Evolutionary conservation across 2,113 vertebrate genomes (phyloP).

Genomic region (Anoura caudifer): DNA sequence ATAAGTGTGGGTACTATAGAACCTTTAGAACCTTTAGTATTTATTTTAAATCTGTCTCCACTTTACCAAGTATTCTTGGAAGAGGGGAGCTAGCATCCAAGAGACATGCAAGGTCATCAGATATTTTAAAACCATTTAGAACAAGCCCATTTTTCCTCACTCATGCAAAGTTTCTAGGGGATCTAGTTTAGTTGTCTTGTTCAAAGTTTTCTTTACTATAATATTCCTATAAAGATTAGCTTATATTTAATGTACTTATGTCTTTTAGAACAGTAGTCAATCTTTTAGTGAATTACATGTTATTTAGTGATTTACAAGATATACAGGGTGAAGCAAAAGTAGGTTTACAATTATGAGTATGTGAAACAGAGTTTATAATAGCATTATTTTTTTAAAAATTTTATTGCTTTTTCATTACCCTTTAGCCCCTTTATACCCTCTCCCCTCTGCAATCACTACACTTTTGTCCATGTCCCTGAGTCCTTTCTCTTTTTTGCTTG

Average conservation of each 20-base stretch:
- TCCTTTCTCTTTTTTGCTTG: too few relatives aligned
- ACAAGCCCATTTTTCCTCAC: background rate
- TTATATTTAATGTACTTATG: background rate
- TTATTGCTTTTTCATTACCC: background rate
- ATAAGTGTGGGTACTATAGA: background rate
- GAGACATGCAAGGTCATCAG: background rate
- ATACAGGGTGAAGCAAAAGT: background rate
- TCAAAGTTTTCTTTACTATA: background rate
- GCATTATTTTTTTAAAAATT: background rate
- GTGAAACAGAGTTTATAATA: background rate
- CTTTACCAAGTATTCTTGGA: background rate
- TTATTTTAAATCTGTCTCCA: background rate
- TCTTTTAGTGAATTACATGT: background rate
- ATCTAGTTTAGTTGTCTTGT: background rate
- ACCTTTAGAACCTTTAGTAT: background rate
- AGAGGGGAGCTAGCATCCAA: background rate
- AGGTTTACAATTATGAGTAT: background rate
- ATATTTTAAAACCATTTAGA: background rate
- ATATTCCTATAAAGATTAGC: background rate
- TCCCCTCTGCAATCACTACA: too few relatives aligned
- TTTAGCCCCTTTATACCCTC: too few relatives aligned
- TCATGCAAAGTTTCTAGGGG: background rate
- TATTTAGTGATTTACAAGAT: background rate
- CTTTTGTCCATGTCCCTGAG: too few relatives aligned
- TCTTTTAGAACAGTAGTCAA: background rate